Evolutionary conservation across 2,888 invertebrate genomes (phyloP), one percentile per base, ranked within the genome.

Genomic region (Parnassius orleans): DNA sequence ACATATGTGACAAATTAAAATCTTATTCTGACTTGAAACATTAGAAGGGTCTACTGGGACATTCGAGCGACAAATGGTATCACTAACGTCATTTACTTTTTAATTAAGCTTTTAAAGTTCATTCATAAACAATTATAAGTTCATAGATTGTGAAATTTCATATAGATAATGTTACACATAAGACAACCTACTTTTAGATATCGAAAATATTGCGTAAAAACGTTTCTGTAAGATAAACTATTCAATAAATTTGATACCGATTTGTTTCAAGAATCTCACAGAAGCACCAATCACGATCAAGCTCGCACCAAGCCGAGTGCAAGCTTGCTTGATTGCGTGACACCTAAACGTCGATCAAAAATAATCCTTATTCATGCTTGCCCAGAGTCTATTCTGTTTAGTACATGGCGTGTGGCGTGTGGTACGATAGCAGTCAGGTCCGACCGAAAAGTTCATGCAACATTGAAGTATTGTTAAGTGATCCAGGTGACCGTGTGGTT

Each of bases 381-480:
- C 54, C 52, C 63, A 59, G 52, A 59, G 59, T 59, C 63, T 52
- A 55, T n/a, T 55, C 63, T 14, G 59, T 47, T 50, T 51, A 43
- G 10, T 48, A 58, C 54, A 47, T 42, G 57, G 57, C 58, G 52
- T 52, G 58, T 33, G 58, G 58, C 59, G 62, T 58, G 57, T n/a
- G 53, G 52, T 51, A 57, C 52, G 53, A 50, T 56, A 41, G 62
- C 62, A 58, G 50, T 63, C 55, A 47, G 51, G 5, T 51, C 51
- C 63, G 63, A 63, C 63, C 63, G 63, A 56, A 59, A 63, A 63
- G 63, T 63, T 59, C 63, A 59, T 63, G 63, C 63, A 63, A 63
- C 63, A 63, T 59, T 63, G 63, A 63, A 55, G 59, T 63, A 59
- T 63, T 47, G 54, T 51, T 55, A 51, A 59, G 56, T 59, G 63